phyloP scores from a whole-genome alignment of 2,888 invertebrate species.

The Apamea monoglypha region DNA sequence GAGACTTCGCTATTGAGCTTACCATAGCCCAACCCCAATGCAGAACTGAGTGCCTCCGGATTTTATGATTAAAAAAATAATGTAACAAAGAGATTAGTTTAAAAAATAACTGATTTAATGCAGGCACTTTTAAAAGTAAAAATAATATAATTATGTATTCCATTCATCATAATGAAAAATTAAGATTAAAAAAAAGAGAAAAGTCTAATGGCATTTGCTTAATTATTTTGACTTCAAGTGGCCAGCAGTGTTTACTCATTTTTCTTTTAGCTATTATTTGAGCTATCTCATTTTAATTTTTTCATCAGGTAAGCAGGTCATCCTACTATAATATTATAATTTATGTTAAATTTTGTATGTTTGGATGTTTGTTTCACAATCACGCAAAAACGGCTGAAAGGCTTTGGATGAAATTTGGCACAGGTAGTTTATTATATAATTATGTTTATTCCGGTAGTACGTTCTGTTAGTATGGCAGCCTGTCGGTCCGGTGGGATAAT shows the following conservation, averaged over 20 bases:
- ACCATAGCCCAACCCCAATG: background rate
- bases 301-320: background rate
- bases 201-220: conserved; percentile 5
- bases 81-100: background rate
- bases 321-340: no score
- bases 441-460: no score
- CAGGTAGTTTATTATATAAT: no score
- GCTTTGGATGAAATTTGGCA: no score
- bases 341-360: no score
- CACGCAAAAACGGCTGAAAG: no score
- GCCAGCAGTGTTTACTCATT: conserved; percentile 1
- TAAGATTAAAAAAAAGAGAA: background rate
- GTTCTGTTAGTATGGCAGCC: no score
- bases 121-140: background rate
- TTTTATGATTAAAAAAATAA: background rate
- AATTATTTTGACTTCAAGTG: background rate
- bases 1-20: background rate
- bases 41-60: background rate
- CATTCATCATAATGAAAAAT: background rate
- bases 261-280: no score
- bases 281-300: background rate
- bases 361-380: no score
- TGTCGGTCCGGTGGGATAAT: no score
- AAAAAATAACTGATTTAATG: no score
- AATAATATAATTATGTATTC: background rate